Percentiles rank a stretch among this genome's conserved stretches.
These are phyloP conservation scores for Capitella teleta DNA, from an alignment of 1,140 invertebrate genomes.

Conservation along the genomic window DNA sequence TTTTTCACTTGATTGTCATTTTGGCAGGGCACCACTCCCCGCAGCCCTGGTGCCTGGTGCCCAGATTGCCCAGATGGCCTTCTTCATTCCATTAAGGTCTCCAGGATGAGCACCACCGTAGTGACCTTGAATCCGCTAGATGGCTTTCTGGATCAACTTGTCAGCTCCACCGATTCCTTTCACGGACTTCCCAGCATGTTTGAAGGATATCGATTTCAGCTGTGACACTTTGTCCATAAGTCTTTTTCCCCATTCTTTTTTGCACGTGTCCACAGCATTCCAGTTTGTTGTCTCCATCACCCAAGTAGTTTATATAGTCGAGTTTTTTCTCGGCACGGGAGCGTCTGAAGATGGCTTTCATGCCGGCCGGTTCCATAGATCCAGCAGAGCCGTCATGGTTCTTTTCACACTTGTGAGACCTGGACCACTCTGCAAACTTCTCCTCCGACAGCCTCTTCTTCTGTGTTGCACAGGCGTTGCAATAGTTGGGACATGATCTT, in stretches of 20 bases:
- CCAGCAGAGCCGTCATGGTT: constrained; percentile 19
- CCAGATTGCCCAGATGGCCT: constrained; percentile 4
- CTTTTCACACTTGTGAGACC: neutral
- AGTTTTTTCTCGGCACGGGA: neutral
- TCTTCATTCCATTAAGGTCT: neutral
- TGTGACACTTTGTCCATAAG: constrained; percentile 2
- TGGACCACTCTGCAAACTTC: neutral
- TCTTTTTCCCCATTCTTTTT: neutral
- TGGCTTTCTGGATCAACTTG: constrained; percentile 2
- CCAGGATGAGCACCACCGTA: constrained; percentile 3
- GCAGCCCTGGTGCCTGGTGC: neutral
- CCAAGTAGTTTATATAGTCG: constrained; percentile 6
- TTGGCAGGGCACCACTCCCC: constrained; percentile 1
- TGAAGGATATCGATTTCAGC: neutral
- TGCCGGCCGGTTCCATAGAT: constrained; percentile 19
- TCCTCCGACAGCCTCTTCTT: constrained; percentile 3
- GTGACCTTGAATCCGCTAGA: constrained; percentile 1
- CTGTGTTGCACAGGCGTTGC: neutral
- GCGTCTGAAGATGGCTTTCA: constrained; percentile 6
- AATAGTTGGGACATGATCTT: neutral
- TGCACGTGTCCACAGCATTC: constrained; percentile 2
- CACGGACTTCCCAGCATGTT: constrained; percentile 1
- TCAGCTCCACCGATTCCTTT: constrained; percentile 1
- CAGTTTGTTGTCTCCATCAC: constrained; percentile 11
- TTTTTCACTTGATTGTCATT: neutral